Evolutionary conservation across 2,888 invertebrate genomes (phyloP), one percentile per base, ranked within the genome.

Genomic region (Protonemura montana): DNA sequence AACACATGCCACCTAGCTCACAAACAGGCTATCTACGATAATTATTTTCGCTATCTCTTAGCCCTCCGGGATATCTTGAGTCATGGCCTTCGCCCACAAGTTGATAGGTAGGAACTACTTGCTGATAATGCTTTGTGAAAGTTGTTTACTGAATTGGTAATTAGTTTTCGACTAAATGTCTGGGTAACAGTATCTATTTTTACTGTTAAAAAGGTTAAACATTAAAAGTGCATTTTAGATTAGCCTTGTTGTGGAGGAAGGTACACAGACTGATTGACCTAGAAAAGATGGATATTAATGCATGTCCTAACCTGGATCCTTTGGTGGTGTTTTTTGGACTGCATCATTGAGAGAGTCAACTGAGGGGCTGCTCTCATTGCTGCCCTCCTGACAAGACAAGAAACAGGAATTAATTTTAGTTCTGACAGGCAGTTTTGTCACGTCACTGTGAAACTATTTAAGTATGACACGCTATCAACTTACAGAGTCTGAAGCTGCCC

Each of bases 281-380:
- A 86, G 7, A 21, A 21, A 25, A 0, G 25, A 30, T 7, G 3
- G 16, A 59, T 28, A 16, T 41, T 28, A 21, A 7, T 28, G 5
- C 1, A 29, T 28, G 6, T 21, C 59, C 85, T 87, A 87, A 89
- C 89, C 88, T 86, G 88, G 87, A 27, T 87, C 87, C 25, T 88
- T 88, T 78, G 88, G 87, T 13, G 88, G 89, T 76, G 88, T 88
- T 87, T 88, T 88, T 29, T 88, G 83, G 41, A 89, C 85, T 42
- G 88, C 84, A 7, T 90, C 90, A 86, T 89, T 89, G 86, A 89
- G 90, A 1, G 92, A 92, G 86, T 93, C 93, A n/a, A 92, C 92
- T 88, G 92, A 92, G 85, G 93, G 90, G 89, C 92, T 92, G 41
- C 92, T 92, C 87, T 93, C 93, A 21, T 90, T 91, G 89, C 93